These are phyloP conservation scores for Bombus cullumanus DNA, from an alignment of 1,140 invertebrate species.

Conservation along the genomic window DNA sequence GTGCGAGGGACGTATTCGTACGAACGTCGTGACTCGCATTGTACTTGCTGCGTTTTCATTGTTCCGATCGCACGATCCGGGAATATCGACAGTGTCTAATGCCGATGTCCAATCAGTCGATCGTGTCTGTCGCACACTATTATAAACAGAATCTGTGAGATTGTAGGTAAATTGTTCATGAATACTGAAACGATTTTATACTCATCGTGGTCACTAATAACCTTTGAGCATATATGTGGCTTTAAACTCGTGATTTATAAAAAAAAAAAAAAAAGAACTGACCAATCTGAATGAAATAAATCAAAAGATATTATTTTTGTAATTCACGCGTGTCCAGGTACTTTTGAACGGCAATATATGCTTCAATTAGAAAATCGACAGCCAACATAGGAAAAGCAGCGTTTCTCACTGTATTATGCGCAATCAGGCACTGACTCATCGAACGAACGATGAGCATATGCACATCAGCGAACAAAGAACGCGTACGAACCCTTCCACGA, in stretches of 20 bases:
- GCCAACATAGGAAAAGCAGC: too few species aligned
- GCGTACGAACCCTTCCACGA: not conserved
- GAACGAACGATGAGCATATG: not conserved
- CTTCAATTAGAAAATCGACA: not conserved
- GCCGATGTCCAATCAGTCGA: conserved; percentile 12
- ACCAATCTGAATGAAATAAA: too few species aligned
- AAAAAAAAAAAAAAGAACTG: too few species aligned
- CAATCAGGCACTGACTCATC: conserved; percentile 40
- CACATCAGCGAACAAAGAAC: not conserved
- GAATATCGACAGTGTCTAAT: conserved; percentile 31
- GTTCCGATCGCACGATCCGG: conserved; percentile 38
- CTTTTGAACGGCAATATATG: not conserved
- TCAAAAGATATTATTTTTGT: too few species aligned
- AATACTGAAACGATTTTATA: too few species aligned
- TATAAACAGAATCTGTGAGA: not conserved
- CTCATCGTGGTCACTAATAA: too few species aligned
- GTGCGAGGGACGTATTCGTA: conserved; percentile 10
- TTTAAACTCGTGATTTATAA: too few species aligned
- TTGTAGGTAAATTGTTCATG: not conserved
- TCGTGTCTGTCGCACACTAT: not conserved
- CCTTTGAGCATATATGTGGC: too few species aligned
- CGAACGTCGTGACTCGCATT: conserved; percentile 54
- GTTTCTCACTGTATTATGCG: not conserved
- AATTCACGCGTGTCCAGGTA: not conserved
- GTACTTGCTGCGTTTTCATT: conserved; percentile 39